Conservation (phyloP, 1,140 invertebrate genomes). For the Philotrypesis tridentata region DNA sequence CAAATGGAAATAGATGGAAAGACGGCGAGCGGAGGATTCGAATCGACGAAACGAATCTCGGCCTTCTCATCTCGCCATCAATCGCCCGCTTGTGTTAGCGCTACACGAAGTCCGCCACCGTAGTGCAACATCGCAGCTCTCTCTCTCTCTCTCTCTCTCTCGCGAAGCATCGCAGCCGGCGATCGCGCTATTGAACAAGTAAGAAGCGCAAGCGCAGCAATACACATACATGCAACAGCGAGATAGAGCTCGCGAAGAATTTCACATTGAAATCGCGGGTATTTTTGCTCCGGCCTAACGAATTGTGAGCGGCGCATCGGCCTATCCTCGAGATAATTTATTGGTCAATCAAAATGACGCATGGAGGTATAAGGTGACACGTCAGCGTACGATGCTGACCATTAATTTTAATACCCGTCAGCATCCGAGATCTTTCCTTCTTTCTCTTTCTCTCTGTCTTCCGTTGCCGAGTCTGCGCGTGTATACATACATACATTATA, state of each 20-base stretch:
- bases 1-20: no score
- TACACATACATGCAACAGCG: no score
- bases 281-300: constrained; percentile 3
- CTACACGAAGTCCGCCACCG: no score
- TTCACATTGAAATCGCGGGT: constrained; percentile 12
- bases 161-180: no score
- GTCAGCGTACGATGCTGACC: constrained; percentile 68
- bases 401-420: constrained; percentile 72
- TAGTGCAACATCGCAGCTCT: no score
- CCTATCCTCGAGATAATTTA: constrained; percentile 65
- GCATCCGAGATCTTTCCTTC: constrained; percentile 62
- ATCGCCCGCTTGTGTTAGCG: no score
- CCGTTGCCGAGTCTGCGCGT: constrained; percentile 34
- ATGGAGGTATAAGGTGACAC: constrained; percentile 73
- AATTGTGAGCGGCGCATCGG: background rate
- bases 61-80: background rate
- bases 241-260: background rate
- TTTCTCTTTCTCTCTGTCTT: constrained; percentile 40
- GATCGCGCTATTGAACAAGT: background rate
- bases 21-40: no score
- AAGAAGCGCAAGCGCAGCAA: background rate
- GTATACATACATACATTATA: no score
- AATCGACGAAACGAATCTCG: background rate
- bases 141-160: no score
- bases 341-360: constrained; percentile 73